Conservation (phyloP, 2,888 invertebrate genomes). For the Sinohyriopsis cumingii region DNA sequence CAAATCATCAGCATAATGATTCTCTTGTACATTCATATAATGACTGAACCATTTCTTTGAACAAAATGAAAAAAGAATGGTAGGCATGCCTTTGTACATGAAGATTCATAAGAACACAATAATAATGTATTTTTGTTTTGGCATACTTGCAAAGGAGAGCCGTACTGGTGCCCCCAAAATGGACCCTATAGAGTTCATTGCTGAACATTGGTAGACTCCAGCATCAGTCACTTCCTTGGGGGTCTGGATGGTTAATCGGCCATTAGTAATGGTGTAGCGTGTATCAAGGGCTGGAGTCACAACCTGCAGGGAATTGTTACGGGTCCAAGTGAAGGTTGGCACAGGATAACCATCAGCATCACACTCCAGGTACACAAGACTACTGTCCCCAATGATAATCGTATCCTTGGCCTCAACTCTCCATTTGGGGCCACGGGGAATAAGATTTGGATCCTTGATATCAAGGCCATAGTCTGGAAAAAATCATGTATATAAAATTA, state of each 20-base stretch:
- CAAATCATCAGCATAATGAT: too few relatives aligned
- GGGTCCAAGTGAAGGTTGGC: conserved; percentile 51
- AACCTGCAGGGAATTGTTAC: conserved; percentile 9
- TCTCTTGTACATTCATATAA: too few relatives aligned
- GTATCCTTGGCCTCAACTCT: conserved; percentile 34
- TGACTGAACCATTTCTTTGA: too few relatives aligned
- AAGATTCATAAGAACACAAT: background rate
- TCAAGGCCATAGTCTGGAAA: conserved; percentile 43
- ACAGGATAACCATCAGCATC: conserved; percentile 47
- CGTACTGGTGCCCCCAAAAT: conserved; percentile 48
- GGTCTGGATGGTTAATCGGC: conserved; percentile 56
- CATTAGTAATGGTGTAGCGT: conserved; percentile 61
- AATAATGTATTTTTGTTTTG: background rate
- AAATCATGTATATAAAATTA: background rate
- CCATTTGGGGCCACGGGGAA: conserved; percentile 42
- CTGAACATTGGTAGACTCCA: conserved; percentile 62
- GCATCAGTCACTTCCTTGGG: conserved; percentile 52
- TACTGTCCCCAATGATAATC: conserved; percentile 31
- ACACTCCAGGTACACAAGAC: conserved; percentile 42
- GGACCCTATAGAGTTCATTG: conserved; percentile 56
- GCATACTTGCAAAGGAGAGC: conserved; percentile 64
- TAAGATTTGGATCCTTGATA: conserved; percentile 18
- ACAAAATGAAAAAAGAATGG: too few relatives aligned
- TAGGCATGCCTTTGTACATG: background rate
- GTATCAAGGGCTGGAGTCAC: conserved; percentile 10